These are phyloP conservation scores for Myanophis thanlyinensis DNA, from an alignment of 2,113 vertebrate species.

Conservation along the genomic window DNA sequence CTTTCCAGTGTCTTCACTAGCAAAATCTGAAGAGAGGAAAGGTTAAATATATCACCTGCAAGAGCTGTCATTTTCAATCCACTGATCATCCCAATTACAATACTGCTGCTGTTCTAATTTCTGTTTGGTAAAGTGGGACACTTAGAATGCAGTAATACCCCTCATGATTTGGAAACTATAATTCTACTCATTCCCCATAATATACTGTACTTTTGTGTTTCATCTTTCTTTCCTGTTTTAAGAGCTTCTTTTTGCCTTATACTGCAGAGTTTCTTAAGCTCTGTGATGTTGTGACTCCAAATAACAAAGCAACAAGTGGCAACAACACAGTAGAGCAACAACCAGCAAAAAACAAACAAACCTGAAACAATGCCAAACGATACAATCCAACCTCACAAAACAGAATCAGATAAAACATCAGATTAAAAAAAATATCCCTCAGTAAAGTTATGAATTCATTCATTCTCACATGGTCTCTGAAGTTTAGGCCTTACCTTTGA, in stretches of 20 bases:
- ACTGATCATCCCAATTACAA: not conserved
- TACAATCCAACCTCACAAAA: not conserved
- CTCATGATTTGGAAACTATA: not conserved
- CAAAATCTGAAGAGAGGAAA: not conserved
- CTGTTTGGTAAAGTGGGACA: no score
- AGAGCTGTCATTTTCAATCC: not conserved
- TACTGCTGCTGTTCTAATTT: not conserved
- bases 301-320: not conserved
- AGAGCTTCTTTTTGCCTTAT: not conserved
- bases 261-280: not conserved
- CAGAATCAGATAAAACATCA: not conserved
- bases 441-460: not conserved
- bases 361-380: not conserved
- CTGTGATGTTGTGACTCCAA: not conserved
- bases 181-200: not conserved
- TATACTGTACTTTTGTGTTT: not conserved
- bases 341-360: not conserved
- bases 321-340: not conserved
- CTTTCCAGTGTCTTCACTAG: not conserved
- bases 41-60: not conserved
- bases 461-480: not conserved
- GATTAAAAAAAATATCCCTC: not conserved
- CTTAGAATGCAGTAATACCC: no score
- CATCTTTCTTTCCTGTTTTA: not conserved
- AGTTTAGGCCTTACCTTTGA: not conserved